Evolutionary conservation across 2,888 invertebrate species (phyloP), one percentile per base, ranked within the genome.

Genomic region (Herminia tarsipennalis): DNA sequence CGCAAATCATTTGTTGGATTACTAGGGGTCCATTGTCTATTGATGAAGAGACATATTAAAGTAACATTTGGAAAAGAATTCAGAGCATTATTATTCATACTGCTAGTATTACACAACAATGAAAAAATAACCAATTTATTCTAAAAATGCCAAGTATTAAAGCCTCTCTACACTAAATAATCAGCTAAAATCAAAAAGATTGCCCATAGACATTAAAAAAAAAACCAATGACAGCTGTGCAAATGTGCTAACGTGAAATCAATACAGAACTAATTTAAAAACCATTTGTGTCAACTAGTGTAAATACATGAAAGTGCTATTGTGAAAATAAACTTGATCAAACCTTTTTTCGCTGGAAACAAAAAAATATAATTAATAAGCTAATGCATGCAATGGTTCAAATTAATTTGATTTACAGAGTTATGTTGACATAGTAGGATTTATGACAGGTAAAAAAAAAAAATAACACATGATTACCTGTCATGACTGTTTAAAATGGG

Each of bases 341-440:
- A 83, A 89, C 89, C 89, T 88, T 86, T 81, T 85, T 88, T 58
- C 83, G 83, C 88, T 89, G 88, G 59, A 86, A 88, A 83, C 62
- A 78, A 77, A 79, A 70, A 73, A 73, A 61, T 49, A 61, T 17
- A 52, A 54, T 66, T 41, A 55, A 36, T 66, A 46, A 50, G 39
- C 48, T 2, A 37, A 50, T 35, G 38, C 66, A 66, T 67, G 65
- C 58, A 62, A 45, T 17, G 36, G 6, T 37, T 4, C 17, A 12
- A 46, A 44, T 37, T 8, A 30, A 42, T 37, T 16, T 10, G 10
- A 9, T 38, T 14, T n/a, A 14, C 13, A 14, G n/a, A 25, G 10
- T 36, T 28, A 13, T 3, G 2, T 18, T 4, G 6, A 9, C 14
- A 20, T 10, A 20, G 3, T 16, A 8, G 33, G 9, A 9, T 14